phyloP scores from a whole-genome alignment of 1,140 invertebrate species.

The Diplogasteroides magnus region DNA sequence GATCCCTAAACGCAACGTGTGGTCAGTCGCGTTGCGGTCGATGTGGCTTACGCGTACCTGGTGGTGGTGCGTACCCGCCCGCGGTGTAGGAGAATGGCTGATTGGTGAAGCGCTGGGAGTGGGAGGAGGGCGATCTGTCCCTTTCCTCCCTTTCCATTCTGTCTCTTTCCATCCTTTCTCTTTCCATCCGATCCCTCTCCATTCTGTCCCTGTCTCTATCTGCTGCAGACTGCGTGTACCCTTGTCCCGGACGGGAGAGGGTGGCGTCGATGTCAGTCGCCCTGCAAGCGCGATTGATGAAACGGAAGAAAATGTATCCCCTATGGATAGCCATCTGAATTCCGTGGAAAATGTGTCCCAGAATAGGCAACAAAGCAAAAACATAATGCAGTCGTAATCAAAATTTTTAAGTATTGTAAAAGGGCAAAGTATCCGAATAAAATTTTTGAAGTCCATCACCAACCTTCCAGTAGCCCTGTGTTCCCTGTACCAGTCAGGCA shows the following conservation, averaged over 20 bases:
- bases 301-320: no score
- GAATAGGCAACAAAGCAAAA: no score
- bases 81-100: conserved; percentile 3
- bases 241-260: background rate
- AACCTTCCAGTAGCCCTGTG: conserved; percentile 19
- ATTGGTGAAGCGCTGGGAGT: conserved; percentile 4
- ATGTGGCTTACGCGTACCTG: no score
- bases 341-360: no score
- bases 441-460: background rate
- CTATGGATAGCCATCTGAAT: no score
- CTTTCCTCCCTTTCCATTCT: no score
- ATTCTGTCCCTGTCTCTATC: background rate
- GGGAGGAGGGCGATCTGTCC: background rate
- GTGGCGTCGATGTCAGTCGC: conserved; percentile 7
- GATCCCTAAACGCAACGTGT: no score
- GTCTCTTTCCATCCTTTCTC: no score
- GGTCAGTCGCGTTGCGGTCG: no score
- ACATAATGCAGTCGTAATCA: no score
- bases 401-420: background rate
- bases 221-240: background rate
- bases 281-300: no score
- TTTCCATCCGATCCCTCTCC: no score
- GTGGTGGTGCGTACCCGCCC: background rate
- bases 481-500: conserved; percentile 52
- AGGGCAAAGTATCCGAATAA: background rate